phyloP scores from a whole-genome alignment of 2,888 invertebrate species.

The Nomada ruficornis region DNA sequence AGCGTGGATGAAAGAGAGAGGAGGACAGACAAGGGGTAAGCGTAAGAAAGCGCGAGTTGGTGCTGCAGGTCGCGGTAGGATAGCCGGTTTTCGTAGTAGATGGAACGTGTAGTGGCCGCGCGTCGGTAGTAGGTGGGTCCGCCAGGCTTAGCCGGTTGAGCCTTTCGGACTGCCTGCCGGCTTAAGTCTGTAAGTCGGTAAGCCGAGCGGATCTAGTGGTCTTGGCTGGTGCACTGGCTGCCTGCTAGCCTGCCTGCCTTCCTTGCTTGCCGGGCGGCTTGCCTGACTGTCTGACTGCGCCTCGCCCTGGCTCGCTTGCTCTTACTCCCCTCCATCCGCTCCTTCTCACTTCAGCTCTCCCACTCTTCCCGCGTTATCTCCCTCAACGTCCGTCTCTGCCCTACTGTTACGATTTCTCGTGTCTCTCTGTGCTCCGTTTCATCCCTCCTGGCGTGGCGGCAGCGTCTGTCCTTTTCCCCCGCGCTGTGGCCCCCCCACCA shows the following conservation, averaged over 20 bases:
- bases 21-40: slow-evolving; percentile 42
- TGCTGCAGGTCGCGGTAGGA: slow-evolving; percentile 69
- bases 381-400: slow-evolving; percentile 56
- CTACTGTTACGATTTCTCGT: slow-evolving; percentile 52
- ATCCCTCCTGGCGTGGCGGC: slow-evolving; percentile 12
- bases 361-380: slow-evolving; percentile 64
- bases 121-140: slow-evolving; percentile 76
- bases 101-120: slow-evolving; percentile 72
- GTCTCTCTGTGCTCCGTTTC: slow-evolving; percentile 45
- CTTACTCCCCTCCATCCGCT: slow-evolving; percentile 72
- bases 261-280: slow-evolving; percentile 79
- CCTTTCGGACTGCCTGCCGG: slow-evolving; percentile 83
- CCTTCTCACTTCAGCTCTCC: slow-evolving; percentile 74
- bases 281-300: slow-evolving; percentile 83
- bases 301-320: slow-evolving; percentile 78
- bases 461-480: slow-evolving; percentile 21
- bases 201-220: slow-evolving; percentile 83
- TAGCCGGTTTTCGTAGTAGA: slow-evolving; percentile 72
- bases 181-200: slow-evolving; percentile 83
- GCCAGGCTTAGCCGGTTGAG: slow-evolving; percentile 82
- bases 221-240: slow-evolving; percentile 84
- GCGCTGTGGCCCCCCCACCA: slow-evolving; percentile 24
- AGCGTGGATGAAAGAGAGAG: slow-evolving; percentile 35
- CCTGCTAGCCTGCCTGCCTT: slow-evolving; percentile 81
- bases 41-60: slow-evolving; percentile 65